Percentiles rank a stretch among this genome's conserved stretches.
phyloP scores from a whole-genome alignment of 2,797 vertebrate genomes.

The Uromys caudimaculatus region DNA sequence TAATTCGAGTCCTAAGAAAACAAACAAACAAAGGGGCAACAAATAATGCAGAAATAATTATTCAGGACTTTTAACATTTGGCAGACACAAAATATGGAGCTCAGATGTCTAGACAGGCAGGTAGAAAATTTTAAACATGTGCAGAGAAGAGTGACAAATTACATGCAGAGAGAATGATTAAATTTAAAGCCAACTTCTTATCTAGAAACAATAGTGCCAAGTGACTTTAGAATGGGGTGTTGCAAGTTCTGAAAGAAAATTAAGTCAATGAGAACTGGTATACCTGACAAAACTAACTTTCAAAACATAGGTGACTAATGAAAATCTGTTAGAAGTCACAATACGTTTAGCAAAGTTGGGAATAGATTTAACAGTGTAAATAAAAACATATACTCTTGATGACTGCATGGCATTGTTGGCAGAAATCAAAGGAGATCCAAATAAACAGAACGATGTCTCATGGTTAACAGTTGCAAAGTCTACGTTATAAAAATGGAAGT shows the following conservation, averaged over 20 bases:
- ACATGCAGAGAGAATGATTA: not conserved
- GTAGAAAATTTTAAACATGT: not conserved
- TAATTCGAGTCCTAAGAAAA: not conserved
- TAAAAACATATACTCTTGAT: not conserved
- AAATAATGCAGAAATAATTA: not conserved
- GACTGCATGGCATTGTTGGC: not conserved
- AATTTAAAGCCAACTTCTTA: not conserved
- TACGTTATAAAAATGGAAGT: not conserved
- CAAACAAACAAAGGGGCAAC: not conserved
- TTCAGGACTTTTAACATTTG: constrained; percentile 16
- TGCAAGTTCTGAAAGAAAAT: constrained; percentile 43
- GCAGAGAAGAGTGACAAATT: constrained; percentile 15
- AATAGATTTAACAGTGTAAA: not conserved
- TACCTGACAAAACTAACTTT: not conserved
- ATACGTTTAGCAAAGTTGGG: not conserved
- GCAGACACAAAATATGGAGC: not conserved
- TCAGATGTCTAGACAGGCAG: not conserved
- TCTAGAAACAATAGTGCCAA: constrained; percentile 11
- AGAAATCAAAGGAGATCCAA: not conserved
- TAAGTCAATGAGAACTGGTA: not conserved
- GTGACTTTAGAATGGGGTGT: not conserved
- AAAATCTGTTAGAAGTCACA: not conserved
- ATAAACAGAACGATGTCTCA: not conserved
- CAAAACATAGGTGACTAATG: not conserved
- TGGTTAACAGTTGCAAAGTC: not conserved